These are phyloP conservation scores for Beaufortia kweichowensis DNA, from an alignment of 2,113 vertebrate species.

Conservation along the genomic window DNA sequence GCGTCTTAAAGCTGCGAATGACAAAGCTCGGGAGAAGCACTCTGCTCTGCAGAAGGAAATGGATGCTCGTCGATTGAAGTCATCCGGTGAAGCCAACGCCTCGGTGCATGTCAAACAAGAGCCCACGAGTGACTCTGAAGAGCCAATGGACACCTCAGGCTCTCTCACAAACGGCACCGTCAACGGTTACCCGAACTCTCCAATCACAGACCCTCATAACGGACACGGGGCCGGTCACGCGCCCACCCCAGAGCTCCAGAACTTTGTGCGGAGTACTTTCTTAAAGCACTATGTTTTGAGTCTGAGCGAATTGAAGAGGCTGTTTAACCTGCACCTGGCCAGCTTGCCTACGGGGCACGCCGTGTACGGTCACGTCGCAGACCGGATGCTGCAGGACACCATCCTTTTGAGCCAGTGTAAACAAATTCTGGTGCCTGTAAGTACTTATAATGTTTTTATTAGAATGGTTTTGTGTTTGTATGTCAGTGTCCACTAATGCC, in stretches of 20 bases:
- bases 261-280: constrained; percentile 87
- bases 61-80: constrained; percentile 61
- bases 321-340: constrained; percentile 93
- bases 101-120: constrained; percentile 78
- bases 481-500: neutral
- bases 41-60: constrained; percentile 80
- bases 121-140: constrained; percentile 73
- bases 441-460: too few species aligned
- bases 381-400: constrained; percentile 92
- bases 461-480: too few species aligned
- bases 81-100: neutral
- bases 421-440: constrained; percentile 98
- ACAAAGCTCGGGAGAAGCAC: constrained; percentile 79
- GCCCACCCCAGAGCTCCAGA: constrained; percentile 81
- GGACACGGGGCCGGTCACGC: constrained; percentile 67
- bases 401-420: constrained; percentile 88
- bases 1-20: constrained; percentile 81
- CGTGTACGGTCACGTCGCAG: constrained; percentile 86
- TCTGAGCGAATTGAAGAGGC: constrained; percentile 92
- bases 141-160: constrained; percentile 83
- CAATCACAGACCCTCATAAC: constrained; percentile 70
- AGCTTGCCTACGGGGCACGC: constrained; percentile 85
- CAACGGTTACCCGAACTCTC: constrained; percentile 75
- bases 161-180: constrained; percentile 74
- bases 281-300: constrained; percentile 92